Base-by-base conservation (phyloP, 2,797 vertebrate species). In the Sebastes miniatus region DNA sequence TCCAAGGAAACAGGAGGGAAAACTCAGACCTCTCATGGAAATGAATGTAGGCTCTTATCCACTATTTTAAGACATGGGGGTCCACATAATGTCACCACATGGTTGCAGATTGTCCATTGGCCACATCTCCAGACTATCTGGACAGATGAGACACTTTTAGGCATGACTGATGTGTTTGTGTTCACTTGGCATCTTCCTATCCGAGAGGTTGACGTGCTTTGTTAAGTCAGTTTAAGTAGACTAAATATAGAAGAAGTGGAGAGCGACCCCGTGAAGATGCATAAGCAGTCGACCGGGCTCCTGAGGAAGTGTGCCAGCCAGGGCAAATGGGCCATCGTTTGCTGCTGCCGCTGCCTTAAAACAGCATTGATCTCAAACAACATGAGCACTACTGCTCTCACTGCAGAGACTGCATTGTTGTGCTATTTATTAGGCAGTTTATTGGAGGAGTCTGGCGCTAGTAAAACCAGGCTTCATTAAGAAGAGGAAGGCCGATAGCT, bases 401-500 rank as follows among this genome's bases (percentile, higher is more conserved):
- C 82, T 85, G 79, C 85, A 82, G 73, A 83, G 66, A 56, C 86
- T 74, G 74, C 73, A 58, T 83, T 83, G 83, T 87, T 80, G 69
- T 77, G 83, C 84, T 87, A 74, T 91, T 90, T 89, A 91, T 89
- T 89, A 83, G 69, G 59, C 69, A 6, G 47, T 90, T 90, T 91
- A 89, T 87, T 86, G 85, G 85, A 79, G 83, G 78, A 69, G 77
- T 87, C 87, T 79, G 85, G 77, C 79, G 77, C 79, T 80, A 74
- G 82, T 89, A 85, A 88, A 91, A 78, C 22, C 76, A 58, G 81
- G 76, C 84, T 83, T 84, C 83, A 90, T 90, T 88, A 90, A 84
- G 88, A 73, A 5, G 47, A 84, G 74, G 73, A 89, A 77, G 82
- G 83, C 76, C 14, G 56, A 77, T 79, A 70, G 65, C 73, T 74